Percentiles rank a stretch among this genome's conserved stretches.
These are phyloP conservation scores for Sisor rabdophorus DNA, from an alignment of 2,113 vertebrate genomes.

Conservation along the genomic window DNA sequence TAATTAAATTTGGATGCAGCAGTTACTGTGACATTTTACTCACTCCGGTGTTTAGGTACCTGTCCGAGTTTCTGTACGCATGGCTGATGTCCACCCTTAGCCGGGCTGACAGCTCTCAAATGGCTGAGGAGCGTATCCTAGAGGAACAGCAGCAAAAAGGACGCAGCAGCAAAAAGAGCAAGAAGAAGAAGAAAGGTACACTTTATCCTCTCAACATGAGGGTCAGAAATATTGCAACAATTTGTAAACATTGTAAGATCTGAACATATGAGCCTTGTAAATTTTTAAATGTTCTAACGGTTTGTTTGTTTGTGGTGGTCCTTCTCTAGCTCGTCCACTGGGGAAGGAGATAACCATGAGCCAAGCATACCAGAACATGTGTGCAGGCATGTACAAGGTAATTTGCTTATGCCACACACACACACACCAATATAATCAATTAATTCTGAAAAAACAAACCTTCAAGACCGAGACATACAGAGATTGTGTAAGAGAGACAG, in stretches of 20 bases:
- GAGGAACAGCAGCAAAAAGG: conserved; percentile 96
- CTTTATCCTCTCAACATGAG: no score
- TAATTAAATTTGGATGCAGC: no score
- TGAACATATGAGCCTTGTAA: no score
- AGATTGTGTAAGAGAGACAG: no score
- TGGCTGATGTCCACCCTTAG: conserved; percentile 98
- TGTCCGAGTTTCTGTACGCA: conserved; percentile 95
- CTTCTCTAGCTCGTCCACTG: conserved; percentile 83
- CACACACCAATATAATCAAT: not conserved
- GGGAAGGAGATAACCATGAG: conserved; percentile 97
- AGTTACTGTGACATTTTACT: not conserved
- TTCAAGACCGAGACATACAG: no score
- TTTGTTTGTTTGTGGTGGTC: not conserved
- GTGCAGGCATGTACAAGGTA: conserved; percentile 99
- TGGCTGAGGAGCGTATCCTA: conserved; percentile 94
- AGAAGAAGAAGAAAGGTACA: conserved; percentile 98
- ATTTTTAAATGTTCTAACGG: not conserved
- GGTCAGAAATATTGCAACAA: not conserved
- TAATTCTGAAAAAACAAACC: not conserved
- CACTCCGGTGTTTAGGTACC: conserved; percentile 75
- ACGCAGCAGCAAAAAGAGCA: conserved; percentile 96
- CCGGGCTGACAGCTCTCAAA: conserved; percentile 93
- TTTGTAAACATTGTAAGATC: not conserved
- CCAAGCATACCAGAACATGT: conserved; percentile 98
- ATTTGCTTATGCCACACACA: not conserved